These are phyloP conservation scores for Stegostoma tigrinum DNA, from an alignment of 2,113 vertebrate genomes.

Conservation along the genomic window DNA sequence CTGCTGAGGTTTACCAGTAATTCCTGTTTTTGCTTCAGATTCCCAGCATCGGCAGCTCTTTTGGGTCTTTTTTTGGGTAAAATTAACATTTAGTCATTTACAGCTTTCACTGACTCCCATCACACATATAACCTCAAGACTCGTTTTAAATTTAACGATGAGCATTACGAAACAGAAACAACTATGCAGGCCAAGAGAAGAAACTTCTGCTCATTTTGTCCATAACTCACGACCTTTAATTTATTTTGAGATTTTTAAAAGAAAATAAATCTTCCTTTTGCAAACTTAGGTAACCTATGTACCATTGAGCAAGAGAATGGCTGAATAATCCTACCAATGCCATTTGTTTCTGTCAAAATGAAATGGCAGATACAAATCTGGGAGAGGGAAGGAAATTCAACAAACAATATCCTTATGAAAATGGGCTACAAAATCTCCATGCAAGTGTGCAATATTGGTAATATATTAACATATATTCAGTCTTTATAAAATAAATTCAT, in stretches of 20 bases:
- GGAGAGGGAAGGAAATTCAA: background rate
- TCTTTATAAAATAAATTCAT: background rate
- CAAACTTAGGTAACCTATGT: background rate
- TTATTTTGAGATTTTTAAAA: background rate
- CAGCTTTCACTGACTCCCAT: background rate
- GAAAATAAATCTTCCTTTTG: background rate
- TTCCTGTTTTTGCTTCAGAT: too few species aligned
- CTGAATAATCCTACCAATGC: background rate
- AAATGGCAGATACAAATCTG: background rate
- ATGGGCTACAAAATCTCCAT: background rate
- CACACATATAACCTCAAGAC: background rate
- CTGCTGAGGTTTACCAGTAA: too few species aligned
- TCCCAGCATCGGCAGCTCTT: too few species aligned
- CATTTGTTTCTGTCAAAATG: too few species aligned
- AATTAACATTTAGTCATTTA: background rate
- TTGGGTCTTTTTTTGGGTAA: too few species aligned
- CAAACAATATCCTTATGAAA: background rate
- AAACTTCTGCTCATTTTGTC: background rate
- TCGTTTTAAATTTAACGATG: background rate
- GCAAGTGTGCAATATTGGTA: background rate
- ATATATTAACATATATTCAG: background rate
- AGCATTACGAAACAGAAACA: background rate
- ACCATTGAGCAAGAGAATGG: background rate
- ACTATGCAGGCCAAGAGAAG: background rate
- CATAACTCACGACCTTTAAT: background rate